Base-by-base conservation (phyloP, 37 sponge, comb jelly and placozoan species). In the Diacarnus erythraeanus region DNA sequence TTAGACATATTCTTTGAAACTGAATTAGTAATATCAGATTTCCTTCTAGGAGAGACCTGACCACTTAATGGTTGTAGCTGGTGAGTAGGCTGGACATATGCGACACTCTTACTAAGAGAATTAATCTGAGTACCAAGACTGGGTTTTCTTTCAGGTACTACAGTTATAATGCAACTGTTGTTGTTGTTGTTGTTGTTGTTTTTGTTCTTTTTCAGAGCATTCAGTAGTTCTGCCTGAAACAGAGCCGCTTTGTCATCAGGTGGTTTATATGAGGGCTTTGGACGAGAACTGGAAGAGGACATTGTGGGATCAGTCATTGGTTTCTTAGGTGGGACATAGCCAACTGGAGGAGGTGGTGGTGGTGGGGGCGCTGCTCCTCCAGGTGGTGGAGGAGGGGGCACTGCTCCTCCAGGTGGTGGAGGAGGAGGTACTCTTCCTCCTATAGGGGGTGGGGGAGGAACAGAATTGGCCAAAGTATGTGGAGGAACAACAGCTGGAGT, bases 351-450 rank as follows among this genome's bases (percentile, higher is more conserved):
- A 2, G 82, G 72, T 18, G 90, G 85, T 0, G 79, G 80, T 57
- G 79, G 88, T 22, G 83, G 83, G 69, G 85, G 77, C 38, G 81
- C 76, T n/a, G 69, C 70, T n/a, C 71, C 75, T n/a, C 70, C 57
- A 39, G 78, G 61, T 27, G 71, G 69, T 33, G 68, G 77, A 77
- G 73, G 68, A 29, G 89, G 80, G 1, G 78, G 78, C 26, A 54
- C 59, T 3, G 41, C 77, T 64, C 64, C 73, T 12, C 34, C 21
- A 71, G 79, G 59, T 44, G 83, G 77, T 4, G 83, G 66, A n/a
- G 85, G 85, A 42, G 81, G 81, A 71, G 75, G 66, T 26, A 64
- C 77, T 0, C 60, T 54, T 54, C 72, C 37, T 56, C 79, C 81
- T 25, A 40, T 41, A 64, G 69, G 47, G 23, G 86, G 69, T 2